Conservation (phyloP, 2,797 vertebrate genomes). For the Chiroxiphia lanceolata region DNA sequence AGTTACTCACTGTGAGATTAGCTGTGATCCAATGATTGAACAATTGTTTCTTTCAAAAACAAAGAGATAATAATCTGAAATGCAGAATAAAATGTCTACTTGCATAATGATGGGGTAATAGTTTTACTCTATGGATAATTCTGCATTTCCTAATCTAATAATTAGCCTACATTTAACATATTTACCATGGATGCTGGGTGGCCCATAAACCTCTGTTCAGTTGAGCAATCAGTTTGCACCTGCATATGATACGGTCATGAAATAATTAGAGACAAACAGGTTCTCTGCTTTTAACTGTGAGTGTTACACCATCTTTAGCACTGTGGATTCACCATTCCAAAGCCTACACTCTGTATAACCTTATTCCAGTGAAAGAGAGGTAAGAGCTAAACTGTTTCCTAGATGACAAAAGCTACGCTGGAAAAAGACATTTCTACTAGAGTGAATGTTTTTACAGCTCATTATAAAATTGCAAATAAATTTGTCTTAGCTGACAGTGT, state of each 20-base stretch:
- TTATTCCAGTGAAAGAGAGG: neutral
- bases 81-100: neutral
- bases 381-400: neutral
- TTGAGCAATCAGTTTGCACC: neutral
- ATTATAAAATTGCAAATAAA: neutral
- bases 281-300: neutral
- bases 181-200: neutral
- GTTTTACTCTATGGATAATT: neutral
- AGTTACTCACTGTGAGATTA: neutral
- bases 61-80: neutral
- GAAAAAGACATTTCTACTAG: neutral
- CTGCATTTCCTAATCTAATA: neutral
- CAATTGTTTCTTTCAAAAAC: neutral
- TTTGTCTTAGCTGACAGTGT: neutral
- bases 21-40: neutral
- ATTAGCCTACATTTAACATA: neutral
- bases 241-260: neutral
- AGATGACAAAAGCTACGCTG: neutral
- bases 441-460: neutral
- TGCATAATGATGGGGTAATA: neutral
- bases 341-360: neutral
- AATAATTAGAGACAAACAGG: neutral
- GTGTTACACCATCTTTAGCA: neutral
- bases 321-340: neutral
- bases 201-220: neutral